Evolutionary conservation across 1,140 invertebrate species (phyloP), one percentile per base, ranked within the genome.

Genomic region (Himalopsyche phryganea): DNA sequence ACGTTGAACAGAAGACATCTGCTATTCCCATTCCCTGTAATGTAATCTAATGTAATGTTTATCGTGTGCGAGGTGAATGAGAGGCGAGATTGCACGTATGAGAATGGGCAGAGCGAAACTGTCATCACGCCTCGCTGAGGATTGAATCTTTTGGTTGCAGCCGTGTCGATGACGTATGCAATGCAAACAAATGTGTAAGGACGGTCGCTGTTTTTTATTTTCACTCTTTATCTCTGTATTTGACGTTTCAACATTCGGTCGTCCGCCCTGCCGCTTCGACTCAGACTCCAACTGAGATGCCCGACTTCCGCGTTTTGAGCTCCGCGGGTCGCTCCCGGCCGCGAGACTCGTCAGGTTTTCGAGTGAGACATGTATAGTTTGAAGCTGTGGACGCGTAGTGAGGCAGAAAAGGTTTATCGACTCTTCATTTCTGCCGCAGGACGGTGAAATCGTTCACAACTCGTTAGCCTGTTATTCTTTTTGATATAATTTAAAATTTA

Each of bases 181-280:
- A 70, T 78, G 75, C 75, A 78, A 78, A 78, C 76, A 78, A 77
- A 75, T 77, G 76, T 77, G 76, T 77, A 75, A 77, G 76, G 75
- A 76, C 71, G 75, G 76, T 74, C 71, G 72, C 74, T 28, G 48
- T 48, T 42, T 17, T 28, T 28, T 28, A 28, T 28, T 28, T 28
- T 28, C 23, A 28, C 23, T 28, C 23, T 28, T 28, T 28, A 28
- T 28, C 23, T 28, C 23, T 28, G 23, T 28, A 28, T 28, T 28
- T 5, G 9, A 28, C 23, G 23, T n/a, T n/a, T n/a, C n/a, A n/a
- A n/a, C n/a, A 41, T 41, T 13, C 3, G 40, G 40, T 17, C 11
- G 40, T 17, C 11, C 4, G 17, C n/a, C 17, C 40, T 11, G 4
- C 40, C 40, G 17, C 13, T 9, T 9, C 23, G 4, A 28, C 23